Conservation (phyloP, 2,797 vertebrate genomes). For the Calcarius lapponicus region DNA sequence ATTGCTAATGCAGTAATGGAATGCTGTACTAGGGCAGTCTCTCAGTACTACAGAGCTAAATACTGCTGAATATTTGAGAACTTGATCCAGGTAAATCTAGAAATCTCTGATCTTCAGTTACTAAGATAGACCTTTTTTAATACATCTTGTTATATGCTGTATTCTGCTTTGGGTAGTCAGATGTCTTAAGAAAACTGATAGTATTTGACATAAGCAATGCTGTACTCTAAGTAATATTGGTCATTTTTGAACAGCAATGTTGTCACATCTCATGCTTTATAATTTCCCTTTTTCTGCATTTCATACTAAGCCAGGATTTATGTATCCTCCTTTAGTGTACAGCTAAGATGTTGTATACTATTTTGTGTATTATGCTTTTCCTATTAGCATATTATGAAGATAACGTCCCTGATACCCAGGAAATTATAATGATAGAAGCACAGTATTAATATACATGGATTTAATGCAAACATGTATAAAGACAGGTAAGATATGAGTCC, state of each 20-base stretch:
- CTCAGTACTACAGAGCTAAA: conserved; percentile 37
- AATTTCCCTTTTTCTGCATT: background rate
- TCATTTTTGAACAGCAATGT: background rate
- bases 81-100: conserved; percentile 48
- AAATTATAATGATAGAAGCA: background rate
- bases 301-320: background rate
- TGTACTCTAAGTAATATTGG: background rate
- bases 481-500: background rate
- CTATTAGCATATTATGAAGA: background rate
- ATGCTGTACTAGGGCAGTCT: background rate
- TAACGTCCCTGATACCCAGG: background rate
- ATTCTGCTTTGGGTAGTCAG: background rate
- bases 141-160: background rate
- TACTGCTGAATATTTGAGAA: conserved; percentile 46
- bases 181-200: background rate
- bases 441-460: background rate
- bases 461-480: background rate
- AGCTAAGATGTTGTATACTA: background rate
- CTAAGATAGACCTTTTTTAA: background rate
- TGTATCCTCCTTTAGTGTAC: background rate
- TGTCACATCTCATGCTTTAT: background rate
- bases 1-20: conserved; percentile 47
- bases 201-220: background rate
- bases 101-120: conserved; percentile 48
- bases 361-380: background rate